Base-by-base conservation (phyloP, 2,797 vertebrate species). In the Ispidina lecontei region DNA sequence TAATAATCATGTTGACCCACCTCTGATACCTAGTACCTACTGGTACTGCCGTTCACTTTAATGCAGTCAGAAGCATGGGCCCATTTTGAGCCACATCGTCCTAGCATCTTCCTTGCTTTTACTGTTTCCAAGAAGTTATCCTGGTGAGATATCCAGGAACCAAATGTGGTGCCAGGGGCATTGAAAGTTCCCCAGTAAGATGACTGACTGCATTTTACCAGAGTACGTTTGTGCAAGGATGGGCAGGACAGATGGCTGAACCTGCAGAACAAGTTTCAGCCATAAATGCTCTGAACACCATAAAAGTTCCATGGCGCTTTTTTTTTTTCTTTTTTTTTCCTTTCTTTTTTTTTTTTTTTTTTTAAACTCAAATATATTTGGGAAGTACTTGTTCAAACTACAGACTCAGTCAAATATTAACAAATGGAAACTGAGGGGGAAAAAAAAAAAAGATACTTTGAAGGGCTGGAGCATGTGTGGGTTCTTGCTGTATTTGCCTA, bases 401-500 rank as follows among this genome's bases (percentile, higher is more conserved):
- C 65, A 56, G 81, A 54, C 91, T 88, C 58, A 25, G 84, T 88
- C 94, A 96, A 96, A 94, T 89, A 91, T 91, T 84, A 91, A 91
- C 89, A 78, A 94, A 54, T 89, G 91, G 91, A 96, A 94, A 93
- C 71, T n/a, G 81, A 86, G 59, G 21, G 29, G 46, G 15, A 4
- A 11, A 22, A 9, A 20, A 20, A 72, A 43, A 65, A 46, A 78
- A 76, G 54, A 93, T 60, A 83, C 87, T 93, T 92, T 96, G 92
- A 95, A 96, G 90, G 91, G 58, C 84, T 90, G 47, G 67, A 82
- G 92, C 89, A 91, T 94, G 74, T 90, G 79, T 76, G 89, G 87
- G 87, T 96, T 87, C 93, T 89, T 52, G 89, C 88, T 79, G 49
- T 97, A 94, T 97, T 96, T 97, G 91, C 84, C 91, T 78, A 96